These are phyloP conservation scores for Gallinago undulata DNA, from an alignment of 2,113 vertebrate genomes.

Conservation along the genomic window DNA sequence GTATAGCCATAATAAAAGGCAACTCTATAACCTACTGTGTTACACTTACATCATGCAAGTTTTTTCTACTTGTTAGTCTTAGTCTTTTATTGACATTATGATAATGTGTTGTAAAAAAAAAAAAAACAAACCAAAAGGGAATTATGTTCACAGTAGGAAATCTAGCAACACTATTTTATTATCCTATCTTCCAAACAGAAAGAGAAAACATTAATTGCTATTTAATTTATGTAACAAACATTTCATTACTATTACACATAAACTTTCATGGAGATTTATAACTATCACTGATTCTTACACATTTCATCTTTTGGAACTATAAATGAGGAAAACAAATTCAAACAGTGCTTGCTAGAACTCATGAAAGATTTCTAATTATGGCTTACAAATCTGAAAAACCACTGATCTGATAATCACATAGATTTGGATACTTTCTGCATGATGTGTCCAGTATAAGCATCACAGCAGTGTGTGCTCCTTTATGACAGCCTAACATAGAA, in stretches of 20 bases:
- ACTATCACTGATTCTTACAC: constrained; percentile 42
- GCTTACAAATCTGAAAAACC: constrained; percentile 57
- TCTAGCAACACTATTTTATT: constrained; percentile 71
- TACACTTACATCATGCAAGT: constrained; percentile 34
- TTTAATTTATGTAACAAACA: constrained; percentile 78
- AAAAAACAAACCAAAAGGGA: constrained; percentile 53
- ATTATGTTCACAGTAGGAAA: constrained; percentile 85
- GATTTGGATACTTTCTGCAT: background rate
- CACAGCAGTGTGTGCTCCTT: background rate
- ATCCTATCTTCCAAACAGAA: constrained; percentile 65
- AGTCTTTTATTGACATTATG: constrained; percentile 56
- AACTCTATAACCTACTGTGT: constrained; percentile 49
- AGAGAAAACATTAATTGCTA: constrained; percentile 77
- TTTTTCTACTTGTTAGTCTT: constrained; percentile 68
- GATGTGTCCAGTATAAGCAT: background rate
- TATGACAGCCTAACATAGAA: background rate
- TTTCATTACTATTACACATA: constrained; percentile 71
- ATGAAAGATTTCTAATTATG: constrained; percentile 61
- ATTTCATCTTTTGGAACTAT: constrained; percentile 28
- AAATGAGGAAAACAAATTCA: constrained; percentile 63
- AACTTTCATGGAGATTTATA: constrained; percentile 68
- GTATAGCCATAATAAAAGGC: constrained; percentile 56
- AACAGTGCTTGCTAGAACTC: constrained; percentile 44
- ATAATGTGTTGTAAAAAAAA: constrained; percentile 70
- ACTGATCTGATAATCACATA: constrained; percentile 21